These are phyloP conservation scores for Enteromius paludinosus DNA, from an alignment of 2,797 vertebrate genomes.

Conservation along the genomic window DNA sequence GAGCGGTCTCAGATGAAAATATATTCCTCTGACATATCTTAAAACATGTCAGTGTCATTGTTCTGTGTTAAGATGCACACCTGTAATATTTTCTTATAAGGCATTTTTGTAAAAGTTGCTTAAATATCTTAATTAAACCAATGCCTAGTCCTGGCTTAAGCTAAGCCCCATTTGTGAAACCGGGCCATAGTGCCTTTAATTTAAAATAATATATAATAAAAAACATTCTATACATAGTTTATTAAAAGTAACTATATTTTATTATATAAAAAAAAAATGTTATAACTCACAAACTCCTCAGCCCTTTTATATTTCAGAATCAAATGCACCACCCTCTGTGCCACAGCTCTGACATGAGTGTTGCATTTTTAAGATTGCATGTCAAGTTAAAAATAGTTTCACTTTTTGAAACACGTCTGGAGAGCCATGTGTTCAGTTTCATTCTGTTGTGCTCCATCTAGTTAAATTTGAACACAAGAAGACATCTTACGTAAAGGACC, in stretches of 20 bases:
- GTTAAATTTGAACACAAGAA: constrained; percentile 6
- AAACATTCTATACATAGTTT: neutral
- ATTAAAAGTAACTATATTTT: neutral
- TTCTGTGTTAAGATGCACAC: no score
- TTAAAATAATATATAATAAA: neutral
- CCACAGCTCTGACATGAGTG: constrained; percentile 14
- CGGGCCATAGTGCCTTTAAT: neutral
- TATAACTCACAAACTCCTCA: neutral
- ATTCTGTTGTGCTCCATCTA: neutral
- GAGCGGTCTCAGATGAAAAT: no score
- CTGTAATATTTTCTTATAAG: no score
- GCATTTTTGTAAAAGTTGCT: no score
- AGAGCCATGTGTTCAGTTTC: constrained; percentile 5
- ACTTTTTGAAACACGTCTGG: constrained; percentile 5
- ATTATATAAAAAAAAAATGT: no score
- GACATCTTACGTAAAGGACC: constrained; percentile 14
- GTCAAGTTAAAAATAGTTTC: constrained; percentile 28
- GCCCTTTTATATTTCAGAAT: neutral
- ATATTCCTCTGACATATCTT: no score
- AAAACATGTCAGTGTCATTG: no score
- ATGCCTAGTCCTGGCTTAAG: no score
- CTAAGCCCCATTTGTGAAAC: no score
- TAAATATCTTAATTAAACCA: no score
- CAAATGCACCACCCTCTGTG: neutral
- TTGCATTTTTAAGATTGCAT: constrained; percentile 26